Percentiles rank a stretch among this genome's conserved stretches.
These are phyloP conservation scores for Crotalus tigris DNA, from an alignment of 2,113 vertebrate genomes.

Conservation along the genomic window DNA sequence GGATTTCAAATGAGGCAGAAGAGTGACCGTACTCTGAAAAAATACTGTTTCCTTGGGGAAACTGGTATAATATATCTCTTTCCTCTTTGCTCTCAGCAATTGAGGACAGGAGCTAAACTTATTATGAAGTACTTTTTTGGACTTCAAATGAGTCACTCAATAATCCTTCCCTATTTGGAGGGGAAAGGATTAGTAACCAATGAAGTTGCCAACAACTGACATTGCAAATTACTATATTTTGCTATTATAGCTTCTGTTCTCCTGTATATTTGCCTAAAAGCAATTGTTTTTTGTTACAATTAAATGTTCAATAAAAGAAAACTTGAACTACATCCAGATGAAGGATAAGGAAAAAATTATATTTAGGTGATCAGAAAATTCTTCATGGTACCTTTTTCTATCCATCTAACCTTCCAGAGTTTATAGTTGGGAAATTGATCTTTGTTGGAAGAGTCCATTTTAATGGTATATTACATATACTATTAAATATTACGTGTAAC, in stretches of 20 bases:
- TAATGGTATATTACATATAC: neutral
- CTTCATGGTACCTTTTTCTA: neutral
- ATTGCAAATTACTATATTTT: neutral
- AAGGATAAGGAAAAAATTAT: neutral
- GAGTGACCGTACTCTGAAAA: neutral
- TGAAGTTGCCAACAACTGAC: neutral
- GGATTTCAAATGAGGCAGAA: neutral
- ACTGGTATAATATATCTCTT: neutral
- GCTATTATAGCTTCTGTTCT: neutral
- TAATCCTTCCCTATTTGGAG: neutral
- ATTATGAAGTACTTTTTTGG: neutral
- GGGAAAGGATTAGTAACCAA: neutral
- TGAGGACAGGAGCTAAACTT: neutral
- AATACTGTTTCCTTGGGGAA: neutral
- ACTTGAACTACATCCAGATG: neutral
- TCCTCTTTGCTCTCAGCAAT: neutral
- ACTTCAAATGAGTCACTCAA: neutral
- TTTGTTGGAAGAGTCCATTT: neutral
- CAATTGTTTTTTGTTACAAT: neutral
- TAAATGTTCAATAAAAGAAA: neutral
- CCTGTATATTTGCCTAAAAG: neutral
- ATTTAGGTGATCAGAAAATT: neutral
- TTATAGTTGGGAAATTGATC: neutral
- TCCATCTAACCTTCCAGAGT: neutral
- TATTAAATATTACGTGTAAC: neutral